Percentiles rank a stretch among this genome's conserved stretches.
These are phyloP conservation scores for Tridacna gigas DNA, from an alignment of 2,888 invertebrate species.

Conservation along the genomic window DNA sequence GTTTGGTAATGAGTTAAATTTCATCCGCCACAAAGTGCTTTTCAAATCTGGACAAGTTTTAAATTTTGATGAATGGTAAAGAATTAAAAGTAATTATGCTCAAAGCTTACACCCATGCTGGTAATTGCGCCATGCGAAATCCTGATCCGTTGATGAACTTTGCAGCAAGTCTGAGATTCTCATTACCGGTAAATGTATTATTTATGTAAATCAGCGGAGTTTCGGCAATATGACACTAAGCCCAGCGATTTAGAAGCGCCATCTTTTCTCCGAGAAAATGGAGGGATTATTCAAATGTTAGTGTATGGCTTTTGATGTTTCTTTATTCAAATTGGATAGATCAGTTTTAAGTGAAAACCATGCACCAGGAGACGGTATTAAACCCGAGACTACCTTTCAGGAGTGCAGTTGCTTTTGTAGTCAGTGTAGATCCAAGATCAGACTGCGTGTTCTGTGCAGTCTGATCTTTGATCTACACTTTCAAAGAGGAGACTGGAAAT, in stretches of 20 bases:
- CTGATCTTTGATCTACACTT: too few relatives aligned
- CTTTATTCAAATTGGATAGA: constrained; percentile 13
- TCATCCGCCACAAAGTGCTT: too few relatives aligned
- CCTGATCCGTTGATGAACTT: constrained; percentile 11
- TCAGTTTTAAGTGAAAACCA: constrained; percentile 15
- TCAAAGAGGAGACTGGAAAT: too few relatives aligned
- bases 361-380: not conserved
- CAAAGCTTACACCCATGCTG: too few relatives aligned
- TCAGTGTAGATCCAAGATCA: too few relatives aligned
- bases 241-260: constrained; percentile 21
- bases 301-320: constrained; percentile 16
- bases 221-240: constrained; percentile 22
- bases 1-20: too few relatives aligned
- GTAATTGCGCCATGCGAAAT: not conserved
- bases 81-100: too few relatives aligned
- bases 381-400: too few relatives aligned
- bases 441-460: too few relatives aligned
- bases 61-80: too few relatives aligned
- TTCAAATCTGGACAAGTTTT: too few relatives aligned
- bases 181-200: constrained; percentile 20
- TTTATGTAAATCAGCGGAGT: constrained; percentile 17
- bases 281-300: constrained; percentile 29
- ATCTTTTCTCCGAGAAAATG: constrained; percentile 21
- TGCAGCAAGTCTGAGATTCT: not conserved
- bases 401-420: too few relatives aligned